Conservation (phyloP, 2,113 vertebrate genomes). For the Pseudorhombus dupliciocellatus region DNA sequence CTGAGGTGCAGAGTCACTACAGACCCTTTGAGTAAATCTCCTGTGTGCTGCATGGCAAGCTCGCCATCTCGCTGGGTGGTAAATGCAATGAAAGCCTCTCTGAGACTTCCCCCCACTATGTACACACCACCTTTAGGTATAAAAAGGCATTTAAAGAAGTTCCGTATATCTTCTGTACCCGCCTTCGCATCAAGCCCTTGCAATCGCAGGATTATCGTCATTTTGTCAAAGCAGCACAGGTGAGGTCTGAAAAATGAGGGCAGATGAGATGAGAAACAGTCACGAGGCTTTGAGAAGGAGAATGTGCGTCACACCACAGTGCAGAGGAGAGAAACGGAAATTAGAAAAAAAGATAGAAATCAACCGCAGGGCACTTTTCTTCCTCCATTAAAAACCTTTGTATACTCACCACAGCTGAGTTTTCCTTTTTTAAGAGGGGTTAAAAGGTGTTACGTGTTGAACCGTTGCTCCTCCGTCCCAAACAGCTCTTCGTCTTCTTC, state of each 20-base stretch:
- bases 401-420: conserved; percentile 8
- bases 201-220: conserved; percentile 91
- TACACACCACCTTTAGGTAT: conserved; percentile 94
- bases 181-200: conserved; percentile 91
- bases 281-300: not conserved
- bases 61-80: conserved; percentile 87
- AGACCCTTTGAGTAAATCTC: conserved; percentile 85
- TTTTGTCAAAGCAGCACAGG: conserved; percentile 30
- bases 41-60: conserved; percentile 86
- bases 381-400: not conserved
- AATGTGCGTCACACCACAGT: not conserved
- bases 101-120: conserved; percentile 90
- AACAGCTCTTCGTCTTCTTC: not conserved
- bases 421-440: too few species aligned
- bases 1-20: conserved; percentile 86
- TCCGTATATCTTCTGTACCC: conserved; percentile 89
- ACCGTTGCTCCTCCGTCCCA: too few species aligned
- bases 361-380: not conserved
- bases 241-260: conserved; percentile 15
- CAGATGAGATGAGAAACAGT: not conserved
- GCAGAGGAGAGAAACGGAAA: not conserved
- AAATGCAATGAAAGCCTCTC: conserved; percentile 97
- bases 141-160: conserved; percentile 88
- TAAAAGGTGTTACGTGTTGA: not conserved
- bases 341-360: not conserved